phyloP scores from a whole-genome alignment of 2,113 vertebrate species.

The Podarcis raffonei region DNA sequence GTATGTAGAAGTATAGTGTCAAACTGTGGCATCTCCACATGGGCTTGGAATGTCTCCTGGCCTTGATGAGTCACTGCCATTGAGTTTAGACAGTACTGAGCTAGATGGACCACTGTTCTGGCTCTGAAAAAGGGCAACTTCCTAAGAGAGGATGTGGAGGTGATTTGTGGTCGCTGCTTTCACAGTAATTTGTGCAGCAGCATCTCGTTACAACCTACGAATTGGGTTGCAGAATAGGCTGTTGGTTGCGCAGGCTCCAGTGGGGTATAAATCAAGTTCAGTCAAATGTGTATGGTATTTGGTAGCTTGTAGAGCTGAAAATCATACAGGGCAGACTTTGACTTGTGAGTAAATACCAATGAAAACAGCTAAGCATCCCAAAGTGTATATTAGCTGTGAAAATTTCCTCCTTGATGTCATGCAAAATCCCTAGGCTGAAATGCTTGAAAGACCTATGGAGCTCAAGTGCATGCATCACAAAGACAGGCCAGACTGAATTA shows the following conservation, averaged over 20 bases:
- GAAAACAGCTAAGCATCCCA: neutral
- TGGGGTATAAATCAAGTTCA: neutral
- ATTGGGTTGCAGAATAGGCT: neutral
- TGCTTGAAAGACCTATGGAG: neutral
- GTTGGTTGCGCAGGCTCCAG: neutral
- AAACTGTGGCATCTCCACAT: too few species aligned
- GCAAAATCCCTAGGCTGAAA: fast-evolving
- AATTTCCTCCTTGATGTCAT: neutral
- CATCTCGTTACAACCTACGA: neutral
- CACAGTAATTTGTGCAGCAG: neutral
- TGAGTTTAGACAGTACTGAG: too few species aligned
- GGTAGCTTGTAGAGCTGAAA: neutral
- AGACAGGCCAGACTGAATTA: fast-evolving
- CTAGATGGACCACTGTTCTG: neutral
- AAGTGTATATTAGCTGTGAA: neutral
- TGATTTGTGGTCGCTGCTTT: too few species aligned
- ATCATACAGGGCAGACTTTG: neutral
- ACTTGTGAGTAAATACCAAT: neutral
- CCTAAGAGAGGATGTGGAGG: neutral
- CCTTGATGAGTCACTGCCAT: too few species aligned
- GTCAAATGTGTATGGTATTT: neutral
- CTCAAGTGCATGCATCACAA: fast-evolving
- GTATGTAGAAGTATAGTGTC: too few species aligned
- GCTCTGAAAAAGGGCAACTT: too few species aligned
- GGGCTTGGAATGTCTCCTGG: too few species aligned